phyloP scores from a whole-genome alignment of 2,113 vertebrate genomes.

The Verasper variegatus region DNA sequence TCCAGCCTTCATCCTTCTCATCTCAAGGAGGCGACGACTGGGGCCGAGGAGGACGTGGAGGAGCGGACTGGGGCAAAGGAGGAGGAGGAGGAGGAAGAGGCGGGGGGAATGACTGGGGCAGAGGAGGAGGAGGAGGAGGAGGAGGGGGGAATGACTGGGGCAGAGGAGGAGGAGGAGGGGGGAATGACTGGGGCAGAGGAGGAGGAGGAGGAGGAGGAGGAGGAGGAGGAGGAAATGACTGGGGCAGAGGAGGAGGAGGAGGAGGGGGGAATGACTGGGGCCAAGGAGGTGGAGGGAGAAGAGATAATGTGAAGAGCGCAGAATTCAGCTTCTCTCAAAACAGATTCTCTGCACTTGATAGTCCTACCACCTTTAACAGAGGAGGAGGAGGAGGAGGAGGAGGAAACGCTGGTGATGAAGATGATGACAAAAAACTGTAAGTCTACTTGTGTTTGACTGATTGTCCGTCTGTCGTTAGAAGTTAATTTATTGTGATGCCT shows the following conservation, averaged over 20 bases:
- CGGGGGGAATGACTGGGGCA: constrained; percentile 55
- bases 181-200: constrained; percentile 63
- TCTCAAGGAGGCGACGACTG: constrained; percentile 70
- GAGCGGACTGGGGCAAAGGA: constrained; percentile 60
- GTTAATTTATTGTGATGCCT: constrained; percentile 6
- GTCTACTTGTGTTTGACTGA: constrained; percentile 53
- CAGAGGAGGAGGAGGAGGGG: constrained; percentile 7
- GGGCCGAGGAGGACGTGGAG: constrained; percentile 35
- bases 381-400: constrained; percentile 74
- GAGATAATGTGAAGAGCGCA: constrained; percentile 68
- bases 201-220: constrained; percentile 55
- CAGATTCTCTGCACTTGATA: constrained; percentile 79
- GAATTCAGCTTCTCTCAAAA: constrained; percentile 84
- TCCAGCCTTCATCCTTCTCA: constrained; percentile 87
- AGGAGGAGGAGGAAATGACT: constrained; percentile 49
- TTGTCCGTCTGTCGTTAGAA: neutral
- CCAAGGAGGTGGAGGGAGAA: constrained; percentile 66
- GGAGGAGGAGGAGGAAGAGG: constrained; percentile 59
- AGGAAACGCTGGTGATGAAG: constrained; percentile 74
- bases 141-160: constrained; percentile 55
- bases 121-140: constrained; percentile 68
- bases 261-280: constrained; percentile 58
- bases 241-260: constrained; percentile 62
- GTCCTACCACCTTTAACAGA: constrained; percentile 54
- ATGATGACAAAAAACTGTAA: constrained; percentile 88